phyloP scores from a whole-genome alignment of 2,888 invertebrate genomes.

The Digitonthophagus gazella region DNA sequence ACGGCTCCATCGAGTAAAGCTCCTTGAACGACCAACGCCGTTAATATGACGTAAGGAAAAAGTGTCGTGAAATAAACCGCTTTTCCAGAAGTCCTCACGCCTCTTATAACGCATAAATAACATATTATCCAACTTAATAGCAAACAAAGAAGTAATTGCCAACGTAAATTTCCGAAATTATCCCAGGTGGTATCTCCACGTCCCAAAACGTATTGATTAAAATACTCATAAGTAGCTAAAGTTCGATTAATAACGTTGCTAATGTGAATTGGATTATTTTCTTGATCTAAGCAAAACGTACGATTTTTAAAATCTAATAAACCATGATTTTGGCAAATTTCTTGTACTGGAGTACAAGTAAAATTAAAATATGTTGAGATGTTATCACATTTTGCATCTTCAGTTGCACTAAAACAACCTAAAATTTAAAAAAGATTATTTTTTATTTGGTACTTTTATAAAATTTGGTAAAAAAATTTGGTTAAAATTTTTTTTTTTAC shows the following conservation, averaged over 20 bases:
- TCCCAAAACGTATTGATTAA: slow-evolving; percentile 75
- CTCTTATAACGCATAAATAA: slow-evolving; percentile 82
- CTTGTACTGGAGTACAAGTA: slow-evolving; percentile 53
- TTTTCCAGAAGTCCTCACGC: slow-evolving; percentile 88
- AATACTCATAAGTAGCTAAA: slow-evolving; percentile 54
- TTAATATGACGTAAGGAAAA: slow-evolving; percentile 70
- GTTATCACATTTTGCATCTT: slow-evolving; percentile 56
- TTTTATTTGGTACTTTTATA: neutral
- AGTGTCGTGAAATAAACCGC: slow-evolving; percentile 71
- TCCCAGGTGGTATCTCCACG: slow-evolving; percentile 69
- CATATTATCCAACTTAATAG: slow-evolving; percentile 78
- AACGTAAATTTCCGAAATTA: slow-evolving; percentile 72
- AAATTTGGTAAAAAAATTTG: neutral
- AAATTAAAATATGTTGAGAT: slow-evolving; percentile 57
- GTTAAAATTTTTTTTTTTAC: slow-evolving; percentile 51
- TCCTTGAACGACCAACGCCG: slow-evolving; percentile 62
- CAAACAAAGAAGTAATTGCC: slow-evolving; percentile 79
- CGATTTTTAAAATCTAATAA: slow-evolving; percentile 50
- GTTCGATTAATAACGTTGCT: slow-evolving; percentile 56
- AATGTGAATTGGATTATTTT: slow-evolving; percentile 49
- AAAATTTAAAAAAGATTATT: slow-evolving; percentile 22
- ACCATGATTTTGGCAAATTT: slow-evolving; percentile 54
- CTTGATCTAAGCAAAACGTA: slow-evolving; percentile 51
- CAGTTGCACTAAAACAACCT: slow-evolving; percentile 68
- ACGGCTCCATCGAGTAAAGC: slow-evolving; percentile 61